Conservation (phyloP, 2,113 vertebrate genomes). For the Malurus melanocephalus region DNA sequence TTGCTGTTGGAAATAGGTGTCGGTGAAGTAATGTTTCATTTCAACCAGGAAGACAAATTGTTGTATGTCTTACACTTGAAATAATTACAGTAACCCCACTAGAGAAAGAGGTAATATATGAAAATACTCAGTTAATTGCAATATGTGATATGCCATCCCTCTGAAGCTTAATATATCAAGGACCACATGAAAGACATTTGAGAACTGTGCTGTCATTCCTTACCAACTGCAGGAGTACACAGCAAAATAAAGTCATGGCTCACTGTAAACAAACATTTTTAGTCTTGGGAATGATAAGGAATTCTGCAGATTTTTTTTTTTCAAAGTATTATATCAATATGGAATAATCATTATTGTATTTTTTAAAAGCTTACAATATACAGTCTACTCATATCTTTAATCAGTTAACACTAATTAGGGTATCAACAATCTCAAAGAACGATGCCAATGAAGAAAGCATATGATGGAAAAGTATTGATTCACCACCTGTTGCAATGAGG, state of each 20-base stretch:
- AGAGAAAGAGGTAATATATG: not conserved
- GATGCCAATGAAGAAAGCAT: not conserved
- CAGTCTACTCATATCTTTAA: not conserved
- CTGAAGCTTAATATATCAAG: not conserved
- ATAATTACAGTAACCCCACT: not conserved
- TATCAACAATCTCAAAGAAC: not conserved
- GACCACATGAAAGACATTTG: not conserved
- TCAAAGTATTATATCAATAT: not conserved
- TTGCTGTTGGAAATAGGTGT: not conserved
- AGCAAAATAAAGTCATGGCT: not conserved
- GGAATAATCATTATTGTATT: not conserved
- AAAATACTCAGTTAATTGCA: not conserved
- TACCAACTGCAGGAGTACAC: not conserved
- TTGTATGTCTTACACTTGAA: not conserved
- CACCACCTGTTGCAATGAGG: not conserved
- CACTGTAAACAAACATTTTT: not conserved
- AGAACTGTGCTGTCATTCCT: not conserved
- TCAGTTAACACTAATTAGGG: not conserved
- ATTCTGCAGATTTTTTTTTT: not conserved
- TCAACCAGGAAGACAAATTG: not conserved
- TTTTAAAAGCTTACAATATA: not conserved
- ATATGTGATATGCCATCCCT: not conserved
- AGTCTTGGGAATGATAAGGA: not conserved
- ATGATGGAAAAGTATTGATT: not conserved
- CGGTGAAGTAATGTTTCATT: not conserved